Evolutionary conservation across 1,140 invertebrate species (phyloP).

Genomic region (Lucilia cuprina): DNA sequence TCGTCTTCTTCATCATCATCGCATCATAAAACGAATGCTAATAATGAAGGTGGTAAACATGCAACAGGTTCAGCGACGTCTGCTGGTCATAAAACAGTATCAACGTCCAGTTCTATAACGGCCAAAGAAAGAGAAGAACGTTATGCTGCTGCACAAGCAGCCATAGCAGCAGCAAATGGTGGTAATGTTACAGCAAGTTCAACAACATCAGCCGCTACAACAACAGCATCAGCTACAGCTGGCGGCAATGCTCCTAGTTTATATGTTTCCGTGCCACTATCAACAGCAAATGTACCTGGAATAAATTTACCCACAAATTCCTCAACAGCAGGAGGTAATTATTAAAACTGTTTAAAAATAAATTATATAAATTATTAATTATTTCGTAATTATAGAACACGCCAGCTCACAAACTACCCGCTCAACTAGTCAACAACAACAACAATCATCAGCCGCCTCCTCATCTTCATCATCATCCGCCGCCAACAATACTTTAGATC

Average conservation of each 20-base stretch:
- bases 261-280: conserved; percentile 60
- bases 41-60: neutral
- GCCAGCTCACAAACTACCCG: conserved; percentile 26
- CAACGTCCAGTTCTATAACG: conserved; percentile 43
- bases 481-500: conserved; percentile 27
- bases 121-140: conserved; percentile 42
- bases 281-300: conserved; percentile 62
- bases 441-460: conserved; percentile 27
- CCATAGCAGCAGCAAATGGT: conserved; percentile 28
- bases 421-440: conserved; percentile 39
- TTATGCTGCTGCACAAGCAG: conserved; percentile 35
- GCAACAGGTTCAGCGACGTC: neutral
- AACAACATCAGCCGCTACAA: neutral
- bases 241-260: conserved; percentile 51
- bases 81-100: conserved; percentile 41
- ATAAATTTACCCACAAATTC: conserved; percentile 53
- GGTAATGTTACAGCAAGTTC: neutral
- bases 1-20: neutral
- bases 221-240: neutral
- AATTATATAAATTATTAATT: no score
- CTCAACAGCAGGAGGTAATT: conserved; percentile 15
- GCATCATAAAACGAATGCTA: conserved; percentile 28
- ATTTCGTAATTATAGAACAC: conserved; percentile 29
- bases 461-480: neutral
- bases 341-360: neutral